Base-by-base conservation (phyloP, 2,797 vertebrate species). In the Pelodytes ibericus region DNA sequence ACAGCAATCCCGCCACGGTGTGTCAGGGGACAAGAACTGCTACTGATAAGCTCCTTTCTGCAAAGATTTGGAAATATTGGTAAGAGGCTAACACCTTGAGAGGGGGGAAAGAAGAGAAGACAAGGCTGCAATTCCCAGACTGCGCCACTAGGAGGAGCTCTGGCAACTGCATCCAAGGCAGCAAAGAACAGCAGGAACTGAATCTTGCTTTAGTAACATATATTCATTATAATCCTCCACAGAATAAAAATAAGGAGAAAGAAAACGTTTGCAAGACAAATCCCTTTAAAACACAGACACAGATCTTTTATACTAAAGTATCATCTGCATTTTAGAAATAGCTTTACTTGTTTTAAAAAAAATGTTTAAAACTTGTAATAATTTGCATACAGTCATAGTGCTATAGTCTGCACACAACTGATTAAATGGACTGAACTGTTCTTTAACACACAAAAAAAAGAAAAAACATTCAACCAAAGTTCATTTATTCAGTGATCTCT, bases 71-170 rank as follows among this genome's bases (percentile, higher is more conserved):
- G 75, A 77, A 77, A 77, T 77, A 72, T 71, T 77, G 61, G 68
- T 77, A 41, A 64, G 30, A 71, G 64, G 47, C 70, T 76, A 61
- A 66, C 81, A 83, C 84, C 80, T 80, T 74, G 44, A n/a, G n/a
- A n/a, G n/a, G n/a, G n/a, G n/a, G n/a, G n/a, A n/a, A n/a, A n/a
- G n/a, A 61, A 18, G 51, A 2, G 64, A 25, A 64, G 3, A n/a
- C 33, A n/a, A 41, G 6, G 27, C 76, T 81, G 84, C 83, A 71
- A 44, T 49, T 29, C 53, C 44, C 24, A 0, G 1, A 1, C 15
- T 51, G 3, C 9, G 74, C 62, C 88, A 60, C 87, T 85, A 87
- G 86, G 87, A 79, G 85, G 88, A 84, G 88, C 87, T 86, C 80
- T 82, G 80, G 83, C 86, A 81, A 83, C 82, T 86, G 82, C 84